These are phyloP conservation scores for Phoxinus phoxinus DNA, from an alignment of 2,113 vertebrate species.

Conservation along the genomic window DNA sequence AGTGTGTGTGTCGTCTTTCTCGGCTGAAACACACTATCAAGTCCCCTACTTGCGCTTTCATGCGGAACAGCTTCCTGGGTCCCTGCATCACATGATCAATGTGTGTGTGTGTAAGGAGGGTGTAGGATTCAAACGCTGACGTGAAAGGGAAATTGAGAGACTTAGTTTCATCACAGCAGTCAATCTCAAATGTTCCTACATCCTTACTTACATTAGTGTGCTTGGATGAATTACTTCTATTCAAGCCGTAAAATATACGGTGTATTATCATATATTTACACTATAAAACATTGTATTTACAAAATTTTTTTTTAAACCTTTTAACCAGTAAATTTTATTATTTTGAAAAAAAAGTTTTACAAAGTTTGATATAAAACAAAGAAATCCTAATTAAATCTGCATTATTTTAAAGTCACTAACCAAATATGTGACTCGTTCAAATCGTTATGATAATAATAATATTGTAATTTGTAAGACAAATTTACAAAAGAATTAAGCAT, in stretches of 20 bases:
- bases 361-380: background rate
- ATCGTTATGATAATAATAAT: background rate
- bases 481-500: too few species aligned
- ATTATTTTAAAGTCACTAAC: background rate
- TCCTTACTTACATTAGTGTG: background rate
- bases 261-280: too few species aligned
- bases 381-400: background rate
- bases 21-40: constrained; percentile 33
- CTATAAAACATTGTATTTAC: too few species aligned
- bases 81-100: background rate
- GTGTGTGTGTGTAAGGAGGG: background rate
- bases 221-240: background rate
- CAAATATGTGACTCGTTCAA: background rate
- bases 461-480: too few species aligned
- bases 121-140: constrained; percentile 4
- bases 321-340: background rate
- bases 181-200: background rate
- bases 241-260: background rate
- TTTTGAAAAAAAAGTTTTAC: background rate
- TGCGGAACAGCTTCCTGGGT: constrained; percentile 23
- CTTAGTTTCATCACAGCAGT: background rate
- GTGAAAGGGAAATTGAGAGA: constrained; percentile 38
- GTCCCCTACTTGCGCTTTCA: constrained; percentile 16
- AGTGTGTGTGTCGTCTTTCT: constrained; percentile 5
- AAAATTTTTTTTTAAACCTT: too few species aligned